These are phyloP conservation scores for Apostichopus parvimensis DNA, from an alignment of 35 echinoderm and acorn worm species.

Conservation along the genomic window DNA sequence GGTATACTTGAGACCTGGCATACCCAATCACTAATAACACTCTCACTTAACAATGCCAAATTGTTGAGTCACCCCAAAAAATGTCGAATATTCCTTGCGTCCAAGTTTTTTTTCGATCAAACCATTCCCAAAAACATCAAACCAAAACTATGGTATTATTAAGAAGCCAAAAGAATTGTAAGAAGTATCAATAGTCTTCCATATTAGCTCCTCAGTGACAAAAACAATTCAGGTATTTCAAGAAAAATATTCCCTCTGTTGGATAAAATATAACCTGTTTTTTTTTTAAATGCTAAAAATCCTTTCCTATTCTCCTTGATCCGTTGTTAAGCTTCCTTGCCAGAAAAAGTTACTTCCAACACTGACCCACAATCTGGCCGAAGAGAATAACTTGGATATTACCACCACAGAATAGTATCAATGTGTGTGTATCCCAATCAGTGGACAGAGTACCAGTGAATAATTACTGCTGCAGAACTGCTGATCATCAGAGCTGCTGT, in stretches of 20 bases:
- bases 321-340: background rate
- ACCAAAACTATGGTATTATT: too few relatives aligned
- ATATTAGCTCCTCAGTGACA: background rate
- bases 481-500: background rate
- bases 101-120: too few relatives aligned
- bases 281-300: background rate
- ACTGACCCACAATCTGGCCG: background rate
- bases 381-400: background rate
- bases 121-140: too few relatives aligned
- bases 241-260: background rate
- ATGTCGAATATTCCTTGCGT: conserved; percentile 1
- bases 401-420: background rate
- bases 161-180: too few relatives aligned
- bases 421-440: background rate
- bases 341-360: background rate
- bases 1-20: background rate
- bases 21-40: background rate
- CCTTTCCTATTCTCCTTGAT: background rate
- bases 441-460: background rate
- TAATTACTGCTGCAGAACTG: background rate
- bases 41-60: background rate
- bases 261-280: background rate
- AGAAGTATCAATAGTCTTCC: background rate
- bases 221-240: background rate
- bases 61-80: conserved; percentile 16